A percentile compares a stretch with the other conserved stretches of the same genome.
These are phyloP conservation scores for Erynnis tages DNA, from an alignment of 2,888 invertebrate genomes.

Conservation along the genomic window DNA sequence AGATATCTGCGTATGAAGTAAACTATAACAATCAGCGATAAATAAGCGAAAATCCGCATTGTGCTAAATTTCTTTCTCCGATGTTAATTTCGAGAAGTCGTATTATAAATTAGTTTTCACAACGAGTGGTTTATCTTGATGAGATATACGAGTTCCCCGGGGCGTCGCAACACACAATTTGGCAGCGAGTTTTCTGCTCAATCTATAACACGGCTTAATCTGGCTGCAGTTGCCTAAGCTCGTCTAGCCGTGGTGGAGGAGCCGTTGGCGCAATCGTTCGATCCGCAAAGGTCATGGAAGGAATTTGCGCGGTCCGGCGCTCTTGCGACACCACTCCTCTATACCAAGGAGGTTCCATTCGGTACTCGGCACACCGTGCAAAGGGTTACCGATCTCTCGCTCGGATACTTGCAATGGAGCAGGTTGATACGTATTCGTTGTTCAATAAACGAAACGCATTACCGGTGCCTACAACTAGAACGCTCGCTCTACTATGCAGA, in stretches of 20 bases:
- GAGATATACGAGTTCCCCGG: slow-evolving; percentile 17
- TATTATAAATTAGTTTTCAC: slow-evolving; percentile 22
- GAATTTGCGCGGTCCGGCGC: slow-evolving; percentile 77
- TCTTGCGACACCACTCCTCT: slow-evolving; percentile 65
- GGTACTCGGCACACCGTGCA: slow-evolving; percentile 36
- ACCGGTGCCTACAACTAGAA: slow-evolving; percentile 25
- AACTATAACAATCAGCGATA: slow-evolving; percentile 6
- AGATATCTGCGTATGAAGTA: not conserved
- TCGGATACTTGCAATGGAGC: slow-evolving; percentile 36
- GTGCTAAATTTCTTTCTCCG: not conserved
- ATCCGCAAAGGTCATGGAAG: slow-evolving; percentile 80
- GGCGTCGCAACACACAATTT: slow-evolving; percentile 24
- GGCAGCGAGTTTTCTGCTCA: slow-evolving; percentile 35
- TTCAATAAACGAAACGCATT: slow-evolving; percentile 26
- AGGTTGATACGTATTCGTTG: slow-evolving; percentile 37
- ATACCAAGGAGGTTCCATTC: slow-evolving; percentile 59
- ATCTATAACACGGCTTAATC: slow-evolving; percentile 56
- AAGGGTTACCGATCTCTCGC: slow-evolving; percentile 47
- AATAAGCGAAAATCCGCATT: not conserved
- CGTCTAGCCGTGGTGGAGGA: slow-evolving; percentile 71
- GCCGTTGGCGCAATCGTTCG: slow-evolving; percentile 74
- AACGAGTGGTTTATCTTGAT: slow-evolving; percentile 20
- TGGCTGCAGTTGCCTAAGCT: slow-evolving; percentile 72
- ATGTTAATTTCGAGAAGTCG: slow-evolving; percentile 12
- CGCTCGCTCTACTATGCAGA: slow-evolving; percentile 23